Base-by-base conservation (phyloP, 2,888 invertebrate species). In the Amphipoea oculea region DNA sequence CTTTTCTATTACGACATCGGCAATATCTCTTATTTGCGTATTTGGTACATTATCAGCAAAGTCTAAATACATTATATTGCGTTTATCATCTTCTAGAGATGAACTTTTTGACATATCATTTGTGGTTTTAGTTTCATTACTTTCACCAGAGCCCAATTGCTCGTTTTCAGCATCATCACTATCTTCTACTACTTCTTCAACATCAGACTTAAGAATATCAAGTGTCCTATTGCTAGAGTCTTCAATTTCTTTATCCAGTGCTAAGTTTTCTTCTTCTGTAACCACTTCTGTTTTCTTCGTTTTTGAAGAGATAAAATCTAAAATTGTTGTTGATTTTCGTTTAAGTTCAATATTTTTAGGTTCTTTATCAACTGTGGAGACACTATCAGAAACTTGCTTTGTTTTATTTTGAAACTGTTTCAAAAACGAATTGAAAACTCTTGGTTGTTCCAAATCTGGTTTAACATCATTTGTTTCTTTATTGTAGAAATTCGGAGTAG, bases 381-480 rank as follows among this genome's bases (percentile, higher is more conserved):
- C 40, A 36, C 48, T 54, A 51, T 78, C 68, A 65, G 68, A 62
- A 72, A 40, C 40, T 76, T 78, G 68, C 63, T 87, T 85, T 42
- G 74, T 67, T 73, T 94, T 94, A 75, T 92, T 89, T 83, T 89
- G 93, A 91, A 96, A 96, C 83, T 94, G 93, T 87, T 95, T 93
- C 76, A 97, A 90, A 91, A 97, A 97, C 23, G 96, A 97, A 83
- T 95, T 95, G 84, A 97, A 96, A 73, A 96, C 95, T 81, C 96
- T 95, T 36, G 96, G 95, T 78, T 96, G 95, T 71, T 93, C 91
- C 66, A 93, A 85, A 74, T 95, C 94, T 85, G 95, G 91, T 89
- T 94, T 93, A 45, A 93, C 78, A 84, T 91, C 85, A 81, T 89
- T 90, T 76, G 82, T 45, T 82, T 89, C 88, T 81, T 90, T 91